Evolutionary conservation across 2,113 vertebrate genomes (phyloP), one percentile per base, ranked within the genome.

Genomic region (Herpetotheres cachinnans): DNA sequence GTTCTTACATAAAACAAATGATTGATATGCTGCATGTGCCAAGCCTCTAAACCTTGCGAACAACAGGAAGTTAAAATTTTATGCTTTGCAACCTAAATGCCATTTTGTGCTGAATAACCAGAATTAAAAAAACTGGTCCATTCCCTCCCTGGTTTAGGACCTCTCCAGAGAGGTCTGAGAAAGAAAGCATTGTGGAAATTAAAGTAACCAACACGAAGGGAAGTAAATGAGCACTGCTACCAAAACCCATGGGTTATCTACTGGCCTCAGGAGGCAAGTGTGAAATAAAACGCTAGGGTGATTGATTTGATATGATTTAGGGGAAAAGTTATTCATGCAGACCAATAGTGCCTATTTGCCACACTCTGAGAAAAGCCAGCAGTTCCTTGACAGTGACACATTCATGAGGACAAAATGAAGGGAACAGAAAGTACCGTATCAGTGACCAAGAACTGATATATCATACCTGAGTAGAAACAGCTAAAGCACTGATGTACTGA

Each of bases 21-120:
- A 90, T 94, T 90, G 82, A 89, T 70, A 87, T 11, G 63, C 63
- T 74, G 44, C 49, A 44, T 0, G 8, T 70, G 73, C 63, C 61
- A 79, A 85, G 54, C 58, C 70, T 85, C 70, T 82, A 67, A 90
- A 82, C 54, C 62, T 83, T 78, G 89, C 58, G 85, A 95, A 96
- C 47, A 95, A 91, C 62, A 85, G 73, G 56, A 65, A 94, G 87
- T 92, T 92, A 93, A 82, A 66, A 81, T 84, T 91, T 88, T 86
- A 83, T 58, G 46, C 38, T 80, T 69, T 95, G 81, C 55, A 70
- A 76, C n/a, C 30, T 63, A 87, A 94, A 92, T 46, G 36, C 6
- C 52, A 47, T 58, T 76, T 86, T 83, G 63, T 86, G 86, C 92
- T 85, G 67, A 86, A 50, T 78, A 83, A 77, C 44, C 36, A 85